These are phyloP conservation scores for Hylia prasina DNA, from an alignment of 2,113 vertebrate species.

Conservation along the genomic window DNA sequence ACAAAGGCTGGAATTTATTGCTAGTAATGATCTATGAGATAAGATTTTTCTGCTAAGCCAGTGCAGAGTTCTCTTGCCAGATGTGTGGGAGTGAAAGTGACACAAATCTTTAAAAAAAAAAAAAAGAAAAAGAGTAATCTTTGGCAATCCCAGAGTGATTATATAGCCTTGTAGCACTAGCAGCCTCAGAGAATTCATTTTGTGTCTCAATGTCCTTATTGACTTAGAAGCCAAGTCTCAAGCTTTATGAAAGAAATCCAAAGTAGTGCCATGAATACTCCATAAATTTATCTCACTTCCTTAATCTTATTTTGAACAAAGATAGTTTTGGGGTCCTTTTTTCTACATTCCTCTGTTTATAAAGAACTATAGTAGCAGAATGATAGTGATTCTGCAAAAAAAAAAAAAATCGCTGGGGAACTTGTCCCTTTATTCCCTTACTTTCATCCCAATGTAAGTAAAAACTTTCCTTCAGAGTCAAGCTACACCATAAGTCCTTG, in stretches of 20 bases:
- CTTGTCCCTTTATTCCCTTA: not conserved
- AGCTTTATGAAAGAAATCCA: not conserved
- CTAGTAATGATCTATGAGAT: conserved; percentile 55
- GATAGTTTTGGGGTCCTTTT: not conserved
- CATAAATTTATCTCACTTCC: conserved; percentile 23
- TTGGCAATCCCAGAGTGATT: conserved; percentile 20
- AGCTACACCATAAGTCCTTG: not conserved
- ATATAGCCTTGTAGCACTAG: not conserved
- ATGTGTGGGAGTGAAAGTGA: conserved; percentile 64
- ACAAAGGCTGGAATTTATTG: conserved; percentile 59
- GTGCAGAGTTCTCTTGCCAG: conserved; percentile 33
- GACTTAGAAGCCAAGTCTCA: not conserved
- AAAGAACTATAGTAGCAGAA: not conserved
- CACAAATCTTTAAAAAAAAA: not conserved
- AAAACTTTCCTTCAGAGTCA: not conserved
- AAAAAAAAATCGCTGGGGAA: not conserved
- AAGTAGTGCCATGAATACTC: not conserved
- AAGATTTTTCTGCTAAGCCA: conserved; percentile 44
- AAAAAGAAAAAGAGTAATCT: not conserved
- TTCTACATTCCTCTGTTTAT: not conserved
- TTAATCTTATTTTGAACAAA: not conserved
- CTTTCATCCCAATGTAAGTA: not conserved
- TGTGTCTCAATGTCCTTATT: not conserved
- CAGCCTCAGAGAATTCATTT: conserved; percentile 3
- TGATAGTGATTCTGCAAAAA: not conserved